Conservation (phyloP, 2,888 invertebrate species). For the Trachelus stipa region DNA sequence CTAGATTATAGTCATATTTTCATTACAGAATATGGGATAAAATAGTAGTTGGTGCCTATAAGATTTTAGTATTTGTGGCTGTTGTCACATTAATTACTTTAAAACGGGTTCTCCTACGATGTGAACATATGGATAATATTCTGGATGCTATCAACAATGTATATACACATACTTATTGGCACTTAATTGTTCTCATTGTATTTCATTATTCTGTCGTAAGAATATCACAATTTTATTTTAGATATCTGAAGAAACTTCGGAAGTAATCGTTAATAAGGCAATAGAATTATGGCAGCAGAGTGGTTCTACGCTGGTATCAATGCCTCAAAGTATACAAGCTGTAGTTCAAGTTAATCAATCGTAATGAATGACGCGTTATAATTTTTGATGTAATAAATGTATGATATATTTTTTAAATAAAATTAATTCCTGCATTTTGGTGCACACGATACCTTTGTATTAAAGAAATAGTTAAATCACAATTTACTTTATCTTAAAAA, state of each 20-base stretch:
- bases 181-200: background rate
- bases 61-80: constrained; percentile 83
- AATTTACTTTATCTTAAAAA: constrained; percentile 60
- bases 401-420: too few relatives aligned
- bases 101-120: constrained; percentile 75
- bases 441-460: too few relatives aligned
- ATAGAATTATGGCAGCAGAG: constrained; percentile 89
- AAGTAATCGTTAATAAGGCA: constrained; percentile 86
- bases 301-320: constrained; percentile 70
- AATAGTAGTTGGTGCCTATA: constrained; percentile 85
- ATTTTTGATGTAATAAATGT: too few relatives aligned
- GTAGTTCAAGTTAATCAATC: constrained; percentile 30
- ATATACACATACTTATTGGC: constrained; percentile 43
- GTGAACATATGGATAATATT: constrained; percentile 72
- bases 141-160: constrained; percentile 78
- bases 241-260: constrained; percentile 84
- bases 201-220: constrained; percentile 33
- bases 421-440: too few relatives aligned
- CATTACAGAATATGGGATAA: constrained; percentile 87
- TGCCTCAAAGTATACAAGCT: constrained; percentile 47
- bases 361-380: too few relatives aligned
- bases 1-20: too few relatives aligned
- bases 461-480: background rate
- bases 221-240: constrained; percentile 60
- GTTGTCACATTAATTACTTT: constrained; percentile 80